Base-by-base conservation (phyloP, 2,113 vertebrate genomes). In the Centrocercus urophasianus region DNA sequence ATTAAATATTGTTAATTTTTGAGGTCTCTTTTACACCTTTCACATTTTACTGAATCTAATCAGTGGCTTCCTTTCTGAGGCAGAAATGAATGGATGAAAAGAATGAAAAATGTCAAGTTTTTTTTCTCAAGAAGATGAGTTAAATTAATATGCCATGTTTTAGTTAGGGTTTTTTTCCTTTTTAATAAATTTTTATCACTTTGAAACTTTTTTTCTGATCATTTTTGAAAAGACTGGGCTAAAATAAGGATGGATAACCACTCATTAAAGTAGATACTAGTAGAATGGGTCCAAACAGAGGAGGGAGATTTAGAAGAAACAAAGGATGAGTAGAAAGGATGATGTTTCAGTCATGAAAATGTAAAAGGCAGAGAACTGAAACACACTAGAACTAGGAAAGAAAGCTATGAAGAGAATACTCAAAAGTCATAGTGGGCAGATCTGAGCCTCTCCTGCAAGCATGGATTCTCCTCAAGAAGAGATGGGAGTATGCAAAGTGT, bases 31-130 rank as follows among this genome's bases (percentile, higher is more conserved):
- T 73, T 79, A 40, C 28, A 82, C 45, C 36, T 91, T 40, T 28
- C 59, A 83, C 10, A 76, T 92, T 87, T 75, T 56, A 72, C 69
- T 87, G 70, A 90, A 78, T 82, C 72, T 64, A 67, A 67, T 72
- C 43, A 52, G 13, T 65, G 40, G 4, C 54, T 89, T 77, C 42
- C 89, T 13, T 85, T 76, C 66, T 38, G 19, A 76, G 32, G 18
- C 48, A 96, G 75, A 88, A 90, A 86, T 12, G 34, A 50, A 52
- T 22, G 27, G 1, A 57, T 28, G 24, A 89, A 87, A 83, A 83
- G 52, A 79, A 42, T 45, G 13, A 72, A 76, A n/a, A 42, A 82
- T 34, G 1, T 78, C 80, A 71, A 56, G 10, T 54, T 63, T 45
- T 1, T 24, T 87, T 93, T 59, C 24, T 8, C 48, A 64, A 71